Evolutionary conservation across 2,797 vertebrate genomes (phyloP), one percentile per base, ranked within the genome.

Genomic region (Erithacus rubecula): DNA sequence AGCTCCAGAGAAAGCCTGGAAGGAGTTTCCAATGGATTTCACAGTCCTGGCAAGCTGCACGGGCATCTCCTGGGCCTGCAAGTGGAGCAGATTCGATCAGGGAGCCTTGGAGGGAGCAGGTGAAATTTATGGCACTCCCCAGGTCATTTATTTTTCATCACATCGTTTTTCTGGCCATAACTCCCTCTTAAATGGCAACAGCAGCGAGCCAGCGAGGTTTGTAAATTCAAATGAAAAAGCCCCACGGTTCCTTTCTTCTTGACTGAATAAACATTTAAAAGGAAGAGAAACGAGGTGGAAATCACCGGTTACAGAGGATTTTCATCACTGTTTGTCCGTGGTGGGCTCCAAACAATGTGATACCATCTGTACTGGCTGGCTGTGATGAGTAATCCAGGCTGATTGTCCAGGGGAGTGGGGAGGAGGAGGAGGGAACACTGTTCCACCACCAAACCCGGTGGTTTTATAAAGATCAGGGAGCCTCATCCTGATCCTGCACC

Each of bases 141-240:
- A 83, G 89, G 76, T 77, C 32, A 49, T 93, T 95, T 92, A 84
- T 93, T 93, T 96, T 87, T 65, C 92, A 82, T 10, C 12, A 22
- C 81, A 52, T 83, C 86, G 5, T 83, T 94, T 89, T 89, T 92
- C 86, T 94, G 87, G 82, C 87, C 91, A 41, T 95, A 95, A 96
- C 95, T 71, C 72, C 19, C 3, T 65, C 91, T 78, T 90, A 95
- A 96, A 96, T 37, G 87, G 95, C 89, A 93, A 82, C 68, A 89
- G 83, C 77, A 68, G 89, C 90, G 89, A 89, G 85, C 10, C 80
- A 62, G 83, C 3, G 55, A 93, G 91, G 62, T 76, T 91, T 79
- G 85, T 87, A 94, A 97, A 96, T 90, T 65, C 85, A 94, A 96
- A 96, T 90, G 91, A 86, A 91, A 94, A 88, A 89, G 74, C 91